Conservation (phyloP, 2,113 vertebrate species). For the Caloenas nicobarica region DNA sequence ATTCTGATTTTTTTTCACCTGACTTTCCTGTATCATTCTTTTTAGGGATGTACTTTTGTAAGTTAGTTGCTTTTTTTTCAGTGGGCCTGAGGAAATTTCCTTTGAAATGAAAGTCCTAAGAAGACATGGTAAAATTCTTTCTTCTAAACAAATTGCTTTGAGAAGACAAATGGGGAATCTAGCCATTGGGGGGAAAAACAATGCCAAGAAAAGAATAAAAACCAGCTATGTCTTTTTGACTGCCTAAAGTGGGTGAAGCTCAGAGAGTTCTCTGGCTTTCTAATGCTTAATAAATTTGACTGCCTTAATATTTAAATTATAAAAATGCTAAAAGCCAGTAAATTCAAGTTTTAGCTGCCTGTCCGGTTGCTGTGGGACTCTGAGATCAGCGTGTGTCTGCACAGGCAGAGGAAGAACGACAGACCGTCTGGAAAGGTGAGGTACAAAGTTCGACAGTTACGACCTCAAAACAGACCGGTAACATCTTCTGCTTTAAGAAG, state of each 20-base stretch:
- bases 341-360: background rate
- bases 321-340: background rate
- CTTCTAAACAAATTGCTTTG: background rate
- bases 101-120: background rate
- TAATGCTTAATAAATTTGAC: background rate
- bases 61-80: background rate
- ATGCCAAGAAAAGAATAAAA: background rate
- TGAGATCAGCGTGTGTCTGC: background rate
- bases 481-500: background rate
- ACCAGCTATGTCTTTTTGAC: background rate
- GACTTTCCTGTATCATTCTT: background rate
- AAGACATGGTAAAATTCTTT: background rate
- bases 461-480: background rate
- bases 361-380: background rate
- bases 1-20: background rate
- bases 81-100: background rate
- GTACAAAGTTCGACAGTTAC: background rate
- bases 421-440: background rate
- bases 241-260: background rate
- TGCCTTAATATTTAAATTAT: background rate
- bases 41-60: background rate
- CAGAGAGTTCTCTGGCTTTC: background rate
- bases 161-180: background rate
- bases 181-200: background rate
- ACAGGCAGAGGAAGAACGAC: background rate